Evolutionary conservation across 2,113 vertebrate species (phyloP), one percentile per base, ranked within the genome.

Genomic region (Emberiza fucata): DNA sequence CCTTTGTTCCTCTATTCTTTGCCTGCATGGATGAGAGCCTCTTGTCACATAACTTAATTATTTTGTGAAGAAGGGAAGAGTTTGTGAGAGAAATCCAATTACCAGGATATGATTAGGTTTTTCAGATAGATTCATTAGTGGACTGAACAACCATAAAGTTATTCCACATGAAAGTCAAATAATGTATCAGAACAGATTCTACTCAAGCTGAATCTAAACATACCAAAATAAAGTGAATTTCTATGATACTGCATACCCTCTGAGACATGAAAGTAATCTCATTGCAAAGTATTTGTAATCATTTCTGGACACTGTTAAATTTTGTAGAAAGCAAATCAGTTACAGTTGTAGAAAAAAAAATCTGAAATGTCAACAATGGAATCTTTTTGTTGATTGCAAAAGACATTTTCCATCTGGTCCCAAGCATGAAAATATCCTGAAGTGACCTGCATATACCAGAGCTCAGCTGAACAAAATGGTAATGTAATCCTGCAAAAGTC

Each of bases 401-500:
- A 96, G 90, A 95, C 88, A 92, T 95, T 95, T 96, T 95, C 93
- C 95, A 94, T 97, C 96, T 97, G 95, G 92, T 96, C 91, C n/a
- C 69, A 87, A 91, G 76, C 72, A 95, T 80, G 75, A 94, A 87
- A 91, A 94, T 91, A 97, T 97, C 89, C 95, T 92, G 86, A 95
- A 95, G 51, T 94, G 94, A 97, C 92, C 95, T 88, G 60, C 64
- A 76, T 94, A 76, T 39, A 31, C 51, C 79, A 95, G 59, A 90
- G 53, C 76, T 94, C 69, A 86, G 75, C 50, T 85, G 76, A 94
- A 86, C 40, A 64, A 50, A 96, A 92, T n/a, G 39, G 83, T 64
- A 91, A 86, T 57, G 28, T 48, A 92, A 86, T 88, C 35, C 76
- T 68, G 40, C 27, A 90, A 53, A 88, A 86, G 21, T 40, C 60